phyloP scores from a whole-genome alignment of 2,113 vertebrate species.

The Hoplias malabaricus region DNA sequence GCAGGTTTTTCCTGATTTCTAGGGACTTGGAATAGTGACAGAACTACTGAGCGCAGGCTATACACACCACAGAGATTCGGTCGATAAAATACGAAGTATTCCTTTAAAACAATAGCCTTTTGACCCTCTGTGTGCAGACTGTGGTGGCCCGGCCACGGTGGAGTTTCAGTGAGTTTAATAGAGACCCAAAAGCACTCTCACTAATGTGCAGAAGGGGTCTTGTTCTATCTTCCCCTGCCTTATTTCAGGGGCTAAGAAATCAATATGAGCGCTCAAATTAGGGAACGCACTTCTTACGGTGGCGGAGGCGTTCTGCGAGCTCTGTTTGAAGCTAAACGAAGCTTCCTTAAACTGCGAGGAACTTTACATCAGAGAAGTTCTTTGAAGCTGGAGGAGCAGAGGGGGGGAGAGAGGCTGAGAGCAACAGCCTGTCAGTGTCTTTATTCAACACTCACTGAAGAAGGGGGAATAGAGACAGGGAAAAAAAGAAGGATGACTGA shows the following conservation, averaged over 20 bases:
- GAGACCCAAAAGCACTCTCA: background rate
- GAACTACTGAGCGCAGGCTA: too few species aligned
- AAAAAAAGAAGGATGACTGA: background rate
- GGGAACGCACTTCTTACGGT: background rate
- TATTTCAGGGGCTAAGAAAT: background rate
- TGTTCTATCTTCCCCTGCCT: background rate
- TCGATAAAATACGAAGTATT: too few species aligned
- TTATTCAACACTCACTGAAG: slow-evolving; percentile 18
- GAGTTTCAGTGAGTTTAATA: background rate
- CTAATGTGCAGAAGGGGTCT: background rate
- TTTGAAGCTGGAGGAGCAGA: background rate
- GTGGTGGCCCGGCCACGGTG: too few species aligned
- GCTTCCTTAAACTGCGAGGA: background rate
- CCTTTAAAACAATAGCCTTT: too few species aligned
- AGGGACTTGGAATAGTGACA: too few species aligned
- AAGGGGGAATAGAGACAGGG: background rate
- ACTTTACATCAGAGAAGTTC: background rate
- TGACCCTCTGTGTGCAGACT: too few species aligned
- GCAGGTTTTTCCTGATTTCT: too few species aligned
- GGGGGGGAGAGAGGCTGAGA: background rate
- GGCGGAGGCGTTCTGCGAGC: background rate
- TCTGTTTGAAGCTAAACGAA: background rate
- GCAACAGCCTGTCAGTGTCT: background rate
- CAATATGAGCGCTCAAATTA: background rate
- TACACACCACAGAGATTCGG: too few species aligned